Conservation (phyloP, 2,888 invertebrate species). For the Seira ritae region DNA sequence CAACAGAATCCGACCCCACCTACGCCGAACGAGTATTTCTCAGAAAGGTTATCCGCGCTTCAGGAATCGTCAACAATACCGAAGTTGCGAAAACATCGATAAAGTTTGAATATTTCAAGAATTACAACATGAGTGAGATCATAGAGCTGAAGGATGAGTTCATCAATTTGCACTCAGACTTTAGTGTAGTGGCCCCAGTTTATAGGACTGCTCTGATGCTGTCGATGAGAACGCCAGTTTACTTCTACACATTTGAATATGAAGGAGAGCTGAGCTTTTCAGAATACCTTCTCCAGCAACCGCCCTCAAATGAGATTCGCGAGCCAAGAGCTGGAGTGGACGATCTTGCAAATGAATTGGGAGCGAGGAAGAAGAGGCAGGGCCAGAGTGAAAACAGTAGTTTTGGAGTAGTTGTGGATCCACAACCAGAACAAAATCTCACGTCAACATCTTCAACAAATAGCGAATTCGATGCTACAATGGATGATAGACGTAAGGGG, state of each 20-base stretch:
- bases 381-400: not conserved
- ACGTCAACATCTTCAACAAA: not conserved
- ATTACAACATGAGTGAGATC: slow-evolving; percentile 67
- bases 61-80: slow-evolving; percentile 63
- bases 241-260: slow-evolving; percentile 69
- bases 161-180: slow-evolving; percentile 67
- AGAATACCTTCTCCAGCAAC: slow-evolving; percentile 59
- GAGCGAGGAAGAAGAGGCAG: slow-evolving; percentile 36
- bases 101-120: slow-evolving; percentile 68
- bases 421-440: not conserved
- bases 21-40: slow-evolving; percentile 68
- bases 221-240: slow-evolving; percentile 57
- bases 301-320: slow-evolving; percentile 28
- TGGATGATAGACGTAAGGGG: slow-evolving; percentile 30
- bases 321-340: slow-evolving; percentile 26
- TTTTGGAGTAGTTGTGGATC: no score
- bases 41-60: slow-evolving; percentile 63
- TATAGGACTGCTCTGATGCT: slow-evolving; percentile 62
- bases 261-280: slow-evolving; percentile 66
- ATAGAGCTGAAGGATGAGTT: slow-evolving; percentile 66
- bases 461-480: not conserved
- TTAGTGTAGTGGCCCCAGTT: slow-evolving; percentile 66
- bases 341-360: slow-evolving; percentile 25
- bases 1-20: slow-evolving; percentile 56
- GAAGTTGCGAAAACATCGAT: slow-evolving; percentile 61